Base-by-base conservation (phyloP, 2,113 vertebrate species). In the Scatophagus argus region DNA sequence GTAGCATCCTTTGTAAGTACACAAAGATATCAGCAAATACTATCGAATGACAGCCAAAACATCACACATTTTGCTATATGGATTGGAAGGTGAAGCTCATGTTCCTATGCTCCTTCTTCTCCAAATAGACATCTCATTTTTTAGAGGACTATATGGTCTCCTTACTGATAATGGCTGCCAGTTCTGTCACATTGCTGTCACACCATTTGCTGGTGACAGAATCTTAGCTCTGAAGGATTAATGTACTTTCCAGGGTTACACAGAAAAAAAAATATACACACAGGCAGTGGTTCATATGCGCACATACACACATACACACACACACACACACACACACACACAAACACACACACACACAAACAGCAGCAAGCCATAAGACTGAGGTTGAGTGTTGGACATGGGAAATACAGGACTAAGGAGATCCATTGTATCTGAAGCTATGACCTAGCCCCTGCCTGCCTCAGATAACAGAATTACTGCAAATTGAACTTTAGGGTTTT, bases 391-490 rank as follows among this genome's bases (percentile, higher is more conserved):
- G 56, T 82, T 82, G 81, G 79, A 84, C 85, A 58, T 31, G 63
- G 60, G 62, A 76, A 68, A 69, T 69, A 73, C 54, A 32, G 74
- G 49, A 55, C 71, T 36, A 46, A 58, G 41, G 75, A 61, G 46
- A 86, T 39, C 54, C 62, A 70, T 88, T 91, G 87, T 85, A 87
- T 92, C 82, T 84, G 88, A 75, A 78, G 79, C 68, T 11, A 36
- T 79, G 75, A 74, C 85, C 79, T 60, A 41, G 68, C 65, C 71
- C 71, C 88, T 88, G 87, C 82, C 87, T 85, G 86, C 72, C 77
- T 75, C 87, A 93, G 94, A 94, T 94, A 94, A 94, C 91, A 92
- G 90, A 93, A 93, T 93, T 91, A 94, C 92, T 89, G 87, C 92
- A 92, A 93, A 94, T 92, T 90, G 91, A 94, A 94, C 88, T 90